phyloP scores from a whole-genome alignment of 35 echinoderm and acorn worm species.

The Lytechinus pictus region DNA sequence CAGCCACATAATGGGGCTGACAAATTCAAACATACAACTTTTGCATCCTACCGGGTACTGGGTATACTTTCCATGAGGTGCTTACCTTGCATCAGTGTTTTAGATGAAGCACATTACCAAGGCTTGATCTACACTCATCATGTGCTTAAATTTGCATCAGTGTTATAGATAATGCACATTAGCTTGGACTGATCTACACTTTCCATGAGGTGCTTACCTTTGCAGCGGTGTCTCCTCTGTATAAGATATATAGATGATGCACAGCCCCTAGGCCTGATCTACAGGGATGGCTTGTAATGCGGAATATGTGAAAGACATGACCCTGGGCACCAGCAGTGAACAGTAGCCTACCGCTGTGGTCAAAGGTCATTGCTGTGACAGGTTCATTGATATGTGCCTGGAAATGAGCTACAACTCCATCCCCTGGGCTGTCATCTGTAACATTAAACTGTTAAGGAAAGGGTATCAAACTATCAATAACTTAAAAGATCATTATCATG shows the following conservation, averaged over 20 bases:
- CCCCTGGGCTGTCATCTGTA: constrained; percentile 65
- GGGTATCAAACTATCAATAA: too few relatives aligned
- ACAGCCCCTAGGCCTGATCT: constrained; percentile 76
- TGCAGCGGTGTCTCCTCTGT: constrained; percentile 93
- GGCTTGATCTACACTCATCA: too few relatives aligned
- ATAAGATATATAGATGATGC: constrained; percentile 90
- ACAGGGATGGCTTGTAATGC: constrained; percentile 83
- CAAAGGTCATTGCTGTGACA: constrained; percentile 85
- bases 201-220: constrained; percentile 60
- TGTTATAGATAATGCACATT: too few relatives aligned
- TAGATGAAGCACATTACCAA: too few relatives aligned
- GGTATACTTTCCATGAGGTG: too few relatives aligned
- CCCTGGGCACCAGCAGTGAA: constrained; percentile 90
- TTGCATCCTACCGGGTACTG: too few relatives aligned
- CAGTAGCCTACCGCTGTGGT: constrained; percentile 81
- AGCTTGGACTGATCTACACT: too few relatives aligned
- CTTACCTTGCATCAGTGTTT: too few relatives aligned
- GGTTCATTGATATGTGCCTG: constrained; percentile 83
- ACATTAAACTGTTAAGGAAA: constrained; percentile 78
- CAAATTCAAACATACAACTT: too few relatives aligned
- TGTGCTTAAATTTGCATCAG: too few relatives aligned
- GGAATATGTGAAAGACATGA: constrained; percentile 95
- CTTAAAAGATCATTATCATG: too few relatives aligned
- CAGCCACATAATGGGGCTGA: too few relatives aligned
- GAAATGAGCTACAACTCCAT: constrained; percentile 93